These are phyloP conservation scores for Donacobius atricapilla DNA, from an alignment of 2,113 vertebrate genomes.

Conservation along the genomic window DNA sequence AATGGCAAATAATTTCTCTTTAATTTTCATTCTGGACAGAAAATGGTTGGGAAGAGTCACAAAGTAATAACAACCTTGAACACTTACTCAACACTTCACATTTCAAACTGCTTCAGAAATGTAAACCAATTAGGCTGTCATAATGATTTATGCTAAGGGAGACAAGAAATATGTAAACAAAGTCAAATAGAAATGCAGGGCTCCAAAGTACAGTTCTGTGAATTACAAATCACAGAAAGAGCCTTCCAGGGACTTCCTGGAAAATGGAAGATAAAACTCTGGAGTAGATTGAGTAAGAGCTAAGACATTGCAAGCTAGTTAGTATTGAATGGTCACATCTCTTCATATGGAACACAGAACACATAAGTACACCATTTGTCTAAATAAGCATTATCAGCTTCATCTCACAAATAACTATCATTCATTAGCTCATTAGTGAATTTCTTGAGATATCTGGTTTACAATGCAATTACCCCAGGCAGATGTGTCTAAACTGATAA, in stretches of 20 bases:
- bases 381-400: constrained; percentile 5
- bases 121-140: constrained; percentile 59
- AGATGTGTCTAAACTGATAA: constrained; percentile 56
- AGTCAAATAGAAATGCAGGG: constrained; percentile 23
- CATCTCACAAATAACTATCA: neutral
- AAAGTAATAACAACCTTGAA: constrained; percentile 45
- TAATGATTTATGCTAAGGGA: constrained; percentile 40
- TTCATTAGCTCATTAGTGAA: constrained; percentile 5
- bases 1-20: constrained; percentile 28
- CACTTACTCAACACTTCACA: constrained; percentile 27
- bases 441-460: constrained; percentile 38
- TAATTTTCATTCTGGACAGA: constrained; percentile 19
- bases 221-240: neutral
- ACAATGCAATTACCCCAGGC: neutral
- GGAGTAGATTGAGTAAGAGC: neutral
- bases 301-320: neutral
- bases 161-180: constrained; percentile 53
- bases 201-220: neutral
- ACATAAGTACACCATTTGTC: neutral
- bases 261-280: neutral
- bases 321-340: neutral
- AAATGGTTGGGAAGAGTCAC: constrained; percentile 25
- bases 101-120: constrained; percentile 42
- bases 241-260: neutral
- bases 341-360: neutral